A percentile compares a stretch with the other conserved stretches of the same genome.
phyloP scores from a whole-genome alignment of 1,140 invertebrate genomes.

The Zophobas morio region DNA sequence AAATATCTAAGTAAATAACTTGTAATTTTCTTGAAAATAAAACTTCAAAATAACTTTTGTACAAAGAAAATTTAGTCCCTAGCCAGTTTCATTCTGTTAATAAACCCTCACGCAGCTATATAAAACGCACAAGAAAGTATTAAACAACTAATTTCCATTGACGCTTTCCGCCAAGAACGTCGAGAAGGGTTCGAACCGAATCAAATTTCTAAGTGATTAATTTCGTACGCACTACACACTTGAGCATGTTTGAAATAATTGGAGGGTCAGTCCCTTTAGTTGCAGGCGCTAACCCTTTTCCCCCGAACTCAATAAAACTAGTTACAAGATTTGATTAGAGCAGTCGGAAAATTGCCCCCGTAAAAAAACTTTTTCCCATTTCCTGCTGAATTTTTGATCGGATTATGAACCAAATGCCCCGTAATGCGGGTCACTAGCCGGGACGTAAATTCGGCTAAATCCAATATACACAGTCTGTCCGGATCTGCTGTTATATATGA shows the following conservation, averaged over 20 bases:
- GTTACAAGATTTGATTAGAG: slow-evolving; percentile 36
- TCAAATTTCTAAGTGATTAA: slow-evolving; percentile 22
- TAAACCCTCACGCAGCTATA: too few relatives aligned
- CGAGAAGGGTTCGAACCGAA: neutral
- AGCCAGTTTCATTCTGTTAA: too few relatives aligned
- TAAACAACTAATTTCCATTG: too few relatives aligned
- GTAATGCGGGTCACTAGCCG: slow-evolving; percentile 10
- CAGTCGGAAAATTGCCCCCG: slow-evolving; percentile 5
- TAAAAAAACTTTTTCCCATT: slow-evolving; percentile 12
- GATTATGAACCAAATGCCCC: slow-evolving; percentile 23
- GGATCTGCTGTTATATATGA: slow-evolving; percentile 44
- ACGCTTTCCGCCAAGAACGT: too few relatives aligned
- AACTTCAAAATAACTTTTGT: too few relatives aligned
- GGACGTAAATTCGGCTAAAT: slow-evolving; percentile 45
- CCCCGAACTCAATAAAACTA: slow-evolving; percentile 29
- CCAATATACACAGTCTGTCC: slow-evolving; percentile 50
- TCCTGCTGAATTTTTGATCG: slow-evolving; percentile 35
- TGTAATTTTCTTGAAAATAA: too few relatives aligned
- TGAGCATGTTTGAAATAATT: slow-evolving; percentile 40
- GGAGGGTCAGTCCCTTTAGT: slow-evolving; percentile 20
- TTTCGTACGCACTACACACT: slow-evolving; percentile 11
- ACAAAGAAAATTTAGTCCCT: too few relatives aligned
- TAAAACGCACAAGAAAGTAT: too few relatives aligned
- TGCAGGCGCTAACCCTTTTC: slow-evolving; percentile 2
- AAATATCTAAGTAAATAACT: too few relatives aligned